Evolutionary conservation across 92 coral and sea anemone species (phyloP).

Genomic region (Epizoanthus illoricatus): DNA sequence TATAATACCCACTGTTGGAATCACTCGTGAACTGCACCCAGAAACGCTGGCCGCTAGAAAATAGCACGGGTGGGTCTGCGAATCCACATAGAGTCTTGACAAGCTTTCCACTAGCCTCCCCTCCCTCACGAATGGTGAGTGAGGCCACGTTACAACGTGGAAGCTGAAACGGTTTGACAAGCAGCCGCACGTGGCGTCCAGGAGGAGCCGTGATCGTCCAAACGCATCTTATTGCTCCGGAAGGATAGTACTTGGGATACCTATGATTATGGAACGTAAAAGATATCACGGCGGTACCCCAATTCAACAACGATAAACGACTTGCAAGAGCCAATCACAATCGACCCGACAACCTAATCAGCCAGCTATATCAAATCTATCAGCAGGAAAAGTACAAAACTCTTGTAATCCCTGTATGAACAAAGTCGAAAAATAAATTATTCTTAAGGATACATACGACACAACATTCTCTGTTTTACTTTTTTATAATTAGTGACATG

Average conservation of each 20-base stretch:
- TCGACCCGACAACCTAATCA: too few relatives aligned
- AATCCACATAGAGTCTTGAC: constrained; percentile 10
- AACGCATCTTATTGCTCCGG: constrained; percentile 16
- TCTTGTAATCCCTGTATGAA: too few relatives aligned
- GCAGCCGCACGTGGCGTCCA: constrained; percentile 27
- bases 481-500: too few relatives aligned
- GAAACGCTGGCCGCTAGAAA: constrained; percentile 20
- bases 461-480: too few relatives aligned
- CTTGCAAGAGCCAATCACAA: too few relatives aligned
- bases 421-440: too few relatives aligned
- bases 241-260: constrained; percentile 25
- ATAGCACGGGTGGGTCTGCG: constrained; percentile 16
- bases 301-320: neutral
- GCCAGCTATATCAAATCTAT: too few relatives aligned
- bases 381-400: too few relatives aligned
- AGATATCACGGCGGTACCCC: neutral
- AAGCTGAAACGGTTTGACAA: neutral
- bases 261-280: neutral
- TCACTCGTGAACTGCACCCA: constrained; percentile 31
- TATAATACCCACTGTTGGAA: neutral
- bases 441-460: too few relatives aligned
- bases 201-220: constrained; percentile 35
- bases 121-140: constrained; percentile 27
- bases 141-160: constrained; percentile 5
- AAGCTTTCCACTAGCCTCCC: constrained; percentile 20